These are phyloP conservation scores for Aspiorhynchus laticeps DNA, from an alignment of 2,113 vertebrate species.

Conservation along the genomic window DNA sequence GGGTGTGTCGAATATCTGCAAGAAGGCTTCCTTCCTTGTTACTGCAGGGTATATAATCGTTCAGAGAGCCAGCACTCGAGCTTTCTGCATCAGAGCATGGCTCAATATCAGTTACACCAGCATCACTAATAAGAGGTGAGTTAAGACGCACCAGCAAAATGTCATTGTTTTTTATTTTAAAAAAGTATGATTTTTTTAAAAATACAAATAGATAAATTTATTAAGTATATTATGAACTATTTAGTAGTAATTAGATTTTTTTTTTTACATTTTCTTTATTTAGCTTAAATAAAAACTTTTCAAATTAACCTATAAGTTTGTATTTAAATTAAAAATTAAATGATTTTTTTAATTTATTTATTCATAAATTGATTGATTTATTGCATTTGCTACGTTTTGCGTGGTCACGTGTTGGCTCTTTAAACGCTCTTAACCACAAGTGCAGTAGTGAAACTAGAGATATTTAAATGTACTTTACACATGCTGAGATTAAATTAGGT, in stretches of 20 bases:
- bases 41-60: background rate
- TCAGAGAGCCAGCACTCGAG: background rate
- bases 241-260: background rate
- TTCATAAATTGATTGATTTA: background rate
- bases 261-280: background rate
- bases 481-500: background rate
- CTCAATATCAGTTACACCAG: slow-evolving; percentile 42
- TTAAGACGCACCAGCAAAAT: background rate
- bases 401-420: slow-evolving; percentile 24
- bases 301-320: background rate
- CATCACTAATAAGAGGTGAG: slow-evolving; percentile 51
- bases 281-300: background rate
- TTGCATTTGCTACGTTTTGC: background rate
- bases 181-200: background rate
- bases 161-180: background rate
- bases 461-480: slow-evolving; percentile 44
- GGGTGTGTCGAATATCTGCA: slow-evolving; percentile 53
- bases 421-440: slow-evolving; percentile 54
- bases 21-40: slow-evolving; percentile 50
- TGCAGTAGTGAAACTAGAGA: slow-evolving; percentile 53
- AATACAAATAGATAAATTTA: background rate
- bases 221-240: background rate
- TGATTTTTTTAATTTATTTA: background rate
- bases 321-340: background rate
- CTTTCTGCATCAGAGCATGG: slow-evolving; percentile 43